A percentile compares a stretch with the other conserved stretches of the same genome.
phyloP scores from a whole-genome alignment of 2,113 vertebrate species.

The Apus apus region DNA sequence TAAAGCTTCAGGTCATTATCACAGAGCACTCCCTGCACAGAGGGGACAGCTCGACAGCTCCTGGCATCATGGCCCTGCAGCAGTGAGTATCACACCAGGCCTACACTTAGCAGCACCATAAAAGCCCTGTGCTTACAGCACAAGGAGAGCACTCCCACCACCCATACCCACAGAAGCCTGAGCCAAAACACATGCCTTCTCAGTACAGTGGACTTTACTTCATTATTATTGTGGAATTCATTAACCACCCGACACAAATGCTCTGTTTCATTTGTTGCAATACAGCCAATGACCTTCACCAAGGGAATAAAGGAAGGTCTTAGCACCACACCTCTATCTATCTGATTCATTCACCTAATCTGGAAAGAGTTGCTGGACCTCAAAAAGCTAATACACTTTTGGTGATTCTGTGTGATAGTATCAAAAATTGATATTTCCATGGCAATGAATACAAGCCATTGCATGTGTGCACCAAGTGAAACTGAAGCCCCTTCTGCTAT shows the following conservation, averaged over 20 bases:
- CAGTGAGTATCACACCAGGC: neutral
- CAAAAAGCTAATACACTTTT: neutral
- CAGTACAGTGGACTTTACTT: neutral
- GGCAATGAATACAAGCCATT: neutral
- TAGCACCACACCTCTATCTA: neutral
- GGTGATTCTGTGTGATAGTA: neutral
- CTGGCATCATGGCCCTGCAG: neutral
- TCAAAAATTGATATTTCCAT: neutral
- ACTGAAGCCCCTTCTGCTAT: neutral
- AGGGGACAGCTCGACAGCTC: neutral
- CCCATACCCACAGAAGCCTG: fast-evolving
- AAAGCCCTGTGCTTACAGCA: fast-evolving
- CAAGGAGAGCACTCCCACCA: neutral
- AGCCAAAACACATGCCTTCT: neutral
- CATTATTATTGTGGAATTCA: neutral
- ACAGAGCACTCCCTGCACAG: fast-evolving
- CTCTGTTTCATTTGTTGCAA: neutral
- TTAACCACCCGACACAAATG: fast-evolving
- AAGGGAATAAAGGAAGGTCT: neutral
- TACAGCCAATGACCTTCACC: neutral
- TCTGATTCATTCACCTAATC: neutral
- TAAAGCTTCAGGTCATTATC: neutral
- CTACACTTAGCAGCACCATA: neutral
- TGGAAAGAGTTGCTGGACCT: neutral
- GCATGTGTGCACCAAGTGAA: neutral